These are phyloP conservation scores for Sus cebifrons DNA, from an alignment of 2,797 vertebrate species.

Conservation along the genomic window DNA sequence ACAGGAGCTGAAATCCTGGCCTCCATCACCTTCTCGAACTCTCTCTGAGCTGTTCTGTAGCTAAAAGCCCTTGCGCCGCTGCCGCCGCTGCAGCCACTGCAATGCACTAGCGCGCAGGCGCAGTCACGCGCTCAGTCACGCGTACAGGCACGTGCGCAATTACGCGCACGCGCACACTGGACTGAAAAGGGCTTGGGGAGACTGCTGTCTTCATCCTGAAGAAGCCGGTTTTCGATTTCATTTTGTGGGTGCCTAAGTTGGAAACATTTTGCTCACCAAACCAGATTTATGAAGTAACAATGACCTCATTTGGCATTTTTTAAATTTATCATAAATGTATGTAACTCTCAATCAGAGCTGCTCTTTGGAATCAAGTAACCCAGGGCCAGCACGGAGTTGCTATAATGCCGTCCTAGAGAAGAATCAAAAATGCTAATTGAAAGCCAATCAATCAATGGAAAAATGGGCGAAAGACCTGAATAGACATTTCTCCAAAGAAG, in stretches of 20 bases:
- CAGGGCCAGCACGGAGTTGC: not conserved
- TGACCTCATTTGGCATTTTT: conserved; percentile 70
- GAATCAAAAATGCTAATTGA: not conserved
- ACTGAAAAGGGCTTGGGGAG: not conserved
- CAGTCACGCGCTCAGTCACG: too few species aligned
- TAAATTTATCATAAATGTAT: conserved; percentile 63
- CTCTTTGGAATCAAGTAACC: not conserved
- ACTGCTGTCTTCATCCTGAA: not conserved
- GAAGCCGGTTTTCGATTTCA: not conserved
- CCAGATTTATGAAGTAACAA: conserved; percentile 71
- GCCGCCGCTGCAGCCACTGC: too few species aligned
- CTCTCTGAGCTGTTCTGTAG: not conserved
- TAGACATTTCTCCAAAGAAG: too few species aligned
- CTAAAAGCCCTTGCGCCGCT: too few species aligned
- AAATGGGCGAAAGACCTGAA: too few species aligned
- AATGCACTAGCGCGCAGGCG: too few species aligned
- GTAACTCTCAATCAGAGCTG: conserved; percentile 58
- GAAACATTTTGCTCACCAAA: conserved; percentile 65
- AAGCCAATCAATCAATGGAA: too few species aligned
- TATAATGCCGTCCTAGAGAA: not conserved
- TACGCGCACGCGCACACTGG: rapidly evolving
- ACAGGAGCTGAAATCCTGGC: not conserved
- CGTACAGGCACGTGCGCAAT: too few species aligned
- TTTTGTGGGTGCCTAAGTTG: conserved; percentile 35
- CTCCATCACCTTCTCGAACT: not conserved